Conservation (phyloP, 2,113 vertebrate species). For the Porphyrio hochstetteri region DNA sequence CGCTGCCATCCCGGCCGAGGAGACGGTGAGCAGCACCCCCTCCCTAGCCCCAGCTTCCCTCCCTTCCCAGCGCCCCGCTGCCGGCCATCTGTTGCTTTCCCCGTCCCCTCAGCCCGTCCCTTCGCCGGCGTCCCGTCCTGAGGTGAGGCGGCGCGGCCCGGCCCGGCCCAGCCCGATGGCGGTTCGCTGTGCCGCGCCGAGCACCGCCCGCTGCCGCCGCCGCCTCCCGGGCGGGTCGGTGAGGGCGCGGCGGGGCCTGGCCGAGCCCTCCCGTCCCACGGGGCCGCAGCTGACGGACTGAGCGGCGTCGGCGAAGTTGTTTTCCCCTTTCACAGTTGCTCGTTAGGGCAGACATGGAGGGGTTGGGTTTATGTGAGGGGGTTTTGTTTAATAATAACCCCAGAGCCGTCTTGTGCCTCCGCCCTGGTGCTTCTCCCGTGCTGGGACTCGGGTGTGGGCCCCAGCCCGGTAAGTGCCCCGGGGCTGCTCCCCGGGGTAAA, state of each 20-base stretch:
- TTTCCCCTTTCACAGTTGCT: background rate
- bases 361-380: background rate
- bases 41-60: too few species aligned
- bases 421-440: fast-evolving
- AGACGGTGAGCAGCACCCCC: background rate
- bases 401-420: too few species aligned
- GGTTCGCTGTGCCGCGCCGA: background rate
- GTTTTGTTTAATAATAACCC: too few species aligned
- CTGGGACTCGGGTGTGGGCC: background rate
- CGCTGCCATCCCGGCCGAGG: background rate
- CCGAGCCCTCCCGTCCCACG: background rate
- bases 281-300: background rate
- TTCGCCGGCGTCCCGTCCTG: background rate
- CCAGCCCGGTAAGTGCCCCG: background rate
- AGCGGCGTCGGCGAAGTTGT: background rate
- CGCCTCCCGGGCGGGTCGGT: background rate
- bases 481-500: background rate
- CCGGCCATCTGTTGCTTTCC: background rate
- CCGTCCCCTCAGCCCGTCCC: background rate
- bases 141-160: background rate
- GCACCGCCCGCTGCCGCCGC: background rate
- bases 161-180: background rate
- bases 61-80: background rate
- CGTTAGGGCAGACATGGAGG: background rate
- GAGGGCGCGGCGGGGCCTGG: background rate